Percentiles rank a stretch among this genome's conserved stretches.
Conservation (phyloP, 2,888 invertebrate genomes). For the Drosophila parthenogenetica region DNA sequence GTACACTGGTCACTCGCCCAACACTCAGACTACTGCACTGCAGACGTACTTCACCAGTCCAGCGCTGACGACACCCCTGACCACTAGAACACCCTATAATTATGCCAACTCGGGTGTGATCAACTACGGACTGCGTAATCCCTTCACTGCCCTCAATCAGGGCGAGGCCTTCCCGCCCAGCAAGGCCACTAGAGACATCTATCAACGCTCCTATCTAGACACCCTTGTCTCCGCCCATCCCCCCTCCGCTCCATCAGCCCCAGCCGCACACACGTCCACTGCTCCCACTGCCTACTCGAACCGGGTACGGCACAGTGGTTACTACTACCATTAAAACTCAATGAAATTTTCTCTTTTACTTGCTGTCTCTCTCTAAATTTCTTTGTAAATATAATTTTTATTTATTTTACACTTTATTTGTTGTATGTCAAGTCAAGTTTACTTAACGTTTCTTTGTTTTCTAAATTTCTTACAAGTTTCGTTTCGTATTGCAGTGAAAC, state of each 20-base stretch:
- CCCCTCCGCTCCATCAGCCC: slow-evolving; percentile 28
- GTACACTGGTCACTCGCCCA: slow-evolving; percentile 27
- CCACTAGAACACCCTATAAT: slow-evolving; percentile 74
- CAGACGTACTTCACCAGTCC: slow-evolving; percentile 76
- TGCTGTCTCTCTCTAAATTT: background rate
- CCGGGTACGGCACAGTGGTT: slow-evolving; percentile 46
- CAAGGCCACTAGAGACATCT: slow-evolving; percentile 73
- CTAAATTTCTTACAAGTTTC: background rate
- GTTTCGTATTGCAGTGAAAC: slow-evolving; percentile 1
- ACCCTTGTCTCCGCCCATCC: slow-evolving; percentile 58
- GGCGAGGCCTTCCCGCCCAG: slow-evolving; percentile 82
- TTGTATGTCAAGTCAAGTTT: background rate
- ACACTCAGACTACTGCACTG: slow-evolving; percentile 41
- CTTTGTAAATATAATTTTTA: slow-evolving; percentile 47
- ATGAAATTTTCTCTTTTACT: background rate
- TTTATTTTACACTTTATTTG: slow-evolving; percentile 15
- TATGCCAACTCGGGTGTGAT: slow-evolving; percentile 75
- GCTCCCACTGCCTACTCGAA: background rate
- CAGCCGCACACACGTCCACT: slow-evolving; percentile 25
- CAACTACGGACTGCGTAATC: slow-evolving; percentile 79
- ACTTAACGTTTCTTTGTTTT: background rate
- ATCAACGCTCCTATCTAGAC: slow-evolving; percentile 78
- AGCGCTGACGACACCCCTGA: slow-evolving; percentile 47
- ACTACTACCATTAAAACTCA: slow-evolving; percentile 54
- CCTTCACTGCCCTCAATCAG: slow-evolving; percentile 83